Evolutionary conservation across 92 coral and sea anemone species (phyloP).

Genomic region (Plumapathes pennacea): DNA sequence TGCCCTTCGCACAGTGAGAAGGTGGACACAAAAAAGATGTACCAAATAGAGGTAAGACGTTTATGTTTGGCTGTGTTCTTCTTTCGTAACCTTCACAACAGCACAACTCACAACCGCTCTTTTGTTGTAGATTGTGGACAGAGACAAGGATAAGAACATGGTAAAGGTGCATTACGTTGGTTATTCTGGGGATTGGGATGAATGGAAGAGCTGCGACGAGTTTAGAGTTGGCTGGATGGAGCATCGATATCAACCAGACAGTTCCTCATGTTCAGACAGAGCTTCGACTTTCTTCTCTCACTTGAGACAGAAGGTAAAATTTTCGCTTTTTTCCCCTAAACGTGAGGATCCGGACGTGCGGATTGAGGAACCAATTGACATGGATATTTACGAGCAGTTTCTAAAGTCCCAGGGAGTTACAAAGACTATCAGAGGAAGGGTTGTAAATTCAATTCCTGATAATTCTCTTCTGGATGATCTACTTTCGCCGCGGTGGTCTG

Average conservation of each 20-base stretch:
- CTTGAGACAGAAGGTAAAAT: slow-evolving; percentile 8
- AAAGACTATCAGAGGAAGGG: slow-evolving; percentile 9
- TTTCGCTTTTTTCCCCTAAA: slow-evolving; percentile 5
- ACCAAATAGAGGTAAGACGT: slow-evolving; percentile 47
- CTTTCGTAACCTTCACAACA: too few species aligned
- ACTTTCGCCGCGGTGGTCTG: slow-evolving; percentile 23
- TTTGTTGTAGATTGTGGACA: slow-evolving; percentile 15
- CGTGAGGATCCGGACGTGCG: slow-evolving; percentile 15
- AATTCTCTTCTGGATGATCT: slow-evolving; percentile 5
- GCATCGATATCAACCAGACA: slow-evolving; percentile 26
- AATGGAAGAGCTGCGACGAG: slow-evolving; percentile 25
- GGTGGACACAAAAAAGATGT: slow-evolving; percentile 12
- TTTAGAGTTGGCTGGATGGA: slow-evolving; percentile 5
- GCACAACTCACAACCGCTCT: not conserved
- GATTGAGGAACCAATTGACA: slow-evolving; percentile 31
- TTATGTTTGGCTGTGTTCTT: too few species aligned
- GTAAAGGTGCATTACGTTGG: slow-evolving; percentile 27
- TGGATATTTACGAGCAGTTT: slow-evolving; percentile 20
- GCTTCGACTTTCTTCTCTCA: slow-evolving; percentile 5
- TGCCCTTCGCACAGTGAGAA: slow-evolving; percentile 1
- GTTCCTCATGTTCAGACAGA: slow-evolving; percentile 15
- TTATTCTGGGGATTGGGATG: slow-evolving; percentile 21
- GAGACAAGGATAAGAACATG: slow-evolving; percentile 8
- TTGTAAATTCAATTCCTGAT: slow-evolving; percentile 25
- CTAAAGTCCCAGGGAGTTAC: slow-evolving; percentile 7